Conservation (phyloP, 2,113 vertebrate species). For the Nipponia nippon region DNA sequence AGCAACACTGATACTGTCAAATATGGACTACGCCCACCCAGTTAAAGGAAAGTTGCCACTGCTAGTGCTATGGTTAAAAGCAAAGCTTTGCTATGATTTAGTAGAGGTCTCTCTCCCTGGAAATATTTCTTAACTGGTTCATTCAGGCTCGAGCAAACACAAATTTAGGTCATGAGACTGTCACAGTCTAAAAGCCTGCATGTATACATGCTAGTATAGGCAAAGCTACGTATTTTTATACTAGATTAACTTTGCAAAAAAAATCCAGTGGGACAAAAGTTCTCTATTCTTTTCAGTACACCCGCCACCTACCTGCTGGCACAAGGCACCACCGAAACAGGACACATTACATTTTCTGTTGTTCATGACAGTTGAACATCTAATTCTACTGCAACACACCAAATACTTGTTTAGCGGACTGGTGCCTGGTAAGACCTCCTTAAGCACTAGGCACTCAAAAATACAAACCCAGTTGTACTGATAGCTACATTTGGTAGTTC, state of each 20-base stretch:
- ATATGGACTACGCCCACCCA: rapidly evolving
- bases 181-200: background rate
- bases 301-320: background rate
- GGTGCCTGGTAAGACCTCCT: background rate
- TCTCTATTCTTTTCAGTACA: background rate
- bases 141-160: constrained; percentile 20
- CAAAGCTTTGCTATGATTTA: background rate
- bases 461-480: background rate
- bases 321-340: background rate
- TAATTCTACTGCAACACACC: background rate
- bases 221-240: background rate
- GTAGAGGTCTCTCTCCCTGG: background rate
- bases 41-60: background rate
- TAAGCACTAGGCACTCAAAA: background rate
- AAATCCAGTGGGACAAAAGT: background rate
- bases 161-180: constrained; percentile 56
- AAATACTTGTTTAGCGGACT: background rate
- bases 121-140: constrained; percentile 3
- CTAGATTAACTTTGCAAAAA: background rate
- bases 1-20: background rate
- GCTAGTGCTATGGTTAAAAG: background rate
- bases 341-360: background rate
- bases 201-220: background rate
- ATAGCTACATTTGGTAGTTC: background rate
- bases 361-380: background rate